Base-by-base conservation (phyloP, 1,140 invertebrate species). In the Penaeus japonicus region DNA sequence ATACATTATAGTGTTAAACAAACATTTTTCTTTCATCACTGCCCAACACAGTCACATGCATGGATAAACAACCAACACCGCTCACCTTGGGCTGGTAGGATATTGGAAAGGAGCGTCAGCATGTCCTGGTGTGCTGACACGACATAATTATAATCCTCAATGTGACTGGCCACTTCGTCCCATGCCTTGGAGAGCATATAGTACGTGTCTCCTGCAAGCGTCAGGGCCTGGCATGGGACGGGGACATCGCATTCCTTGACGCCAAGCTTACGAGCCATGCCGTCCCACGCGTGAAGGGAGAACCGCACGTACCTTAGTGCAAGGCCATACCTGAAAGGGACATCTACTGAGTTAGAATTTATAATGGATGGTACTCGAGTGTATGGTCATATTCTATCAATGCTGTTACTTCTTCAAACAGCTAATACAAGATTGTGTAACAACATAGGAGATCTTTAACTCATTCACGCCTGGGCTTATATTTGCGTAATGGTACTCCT, bases 261-360 rank as follows among this genome's bases (percentile, higher is more conserved):
- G n/a, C 86, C 79, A 30, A 88, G 86, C 39, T 80, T 47, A 22
- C 62, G 39, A 15, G 81, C 79, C 86, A 88, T 88, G 27, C 86
- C 79, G 35, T 88, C 79, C 86, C 86, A 88, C n/a, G 86, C 86
- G 39, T 88, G 86, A 27, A 83, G 70, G 39, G 86, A 88, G 18
- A 88, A 83, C 70, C 65, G 55, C 27, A 73, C 54, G 47, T 83
- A 88, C 15, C 86, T 62, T 24, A 88, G 30, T 20, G 86, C 79
- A 30, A 82, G 53, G 4, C 86, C 86, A 83, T 83, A 83, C 62
- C 86, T 88, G 65, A 47, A 27, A 57, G 77, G 24, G 30, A 20
- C 27, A 18, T 73, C 35, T 17, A 22, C 30, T 22, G 18, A 30
- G n/a, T 22, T 20, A n/a, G 39, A 27, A 57, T 53, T 22, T 35